phyloP scores from a whole-genome alignment of 2,888 invertebrate species.

The Acleris holmiana region DNA sequence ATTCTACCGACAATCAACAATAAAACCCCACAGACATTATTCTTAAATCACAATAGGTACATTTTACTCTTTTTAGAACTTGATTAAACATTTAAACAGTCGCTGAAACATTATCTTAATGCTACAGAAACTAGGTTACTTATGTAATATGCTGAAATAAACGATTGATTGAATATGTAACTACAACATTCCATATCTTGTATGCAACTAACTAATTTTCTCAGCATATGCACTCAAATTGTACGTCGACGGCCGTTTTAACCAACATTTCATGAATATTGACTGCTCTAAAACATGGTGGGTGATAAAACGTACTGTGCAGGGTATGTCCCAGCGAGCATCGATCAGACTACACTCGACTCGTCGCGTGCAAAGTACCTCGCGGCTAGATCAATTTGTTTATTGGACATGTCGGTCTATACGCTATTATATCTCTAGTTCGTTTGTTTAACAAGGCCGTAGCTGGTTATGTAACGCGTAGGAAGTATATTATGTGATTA shows the following conservation, averaged over 20 bases:
- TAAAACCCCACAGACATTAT: too few relatives aligned
- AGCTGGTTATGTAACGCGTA: not conserved
- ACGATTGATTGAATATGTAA: too few relatives aligned
- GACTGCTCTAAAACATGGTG: not conserved
- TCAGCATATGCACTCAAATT: not conserved
- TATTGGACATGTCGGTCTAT: conserved; percentile 28
- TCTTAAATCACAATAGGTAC: too few relatives aligned
- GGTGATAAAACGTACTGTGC: not conserved
- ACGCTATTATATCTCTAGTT: conserved; percentile 5
- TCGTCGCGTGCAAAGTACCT: conserved; percentile 30
- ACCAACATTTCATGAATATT: not conserved
- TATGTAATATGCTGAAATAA: too few relatives aligned
- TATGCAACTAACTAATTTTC: too few relatives aligned
- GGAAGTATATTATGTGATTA: too few relatives aligned
- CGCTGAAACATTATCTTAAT: too few relatives aligned
- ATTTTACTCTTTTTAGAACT: too few relatives aligned
- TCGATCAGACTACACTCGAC: conserved; percentile 25
- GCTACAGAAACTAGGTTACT: too few relatives aligned
- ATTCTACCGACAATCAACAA: too few relatives aligned
- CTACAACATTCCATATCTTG: too few relatives aligned
- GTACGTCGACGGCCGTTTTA: not conserved
- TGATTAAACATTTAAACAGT: too few relatives aligned
- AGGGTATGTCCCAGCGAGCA: not conserved
- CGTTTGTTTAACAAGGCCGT: not conserved
- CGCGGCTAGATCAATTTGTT: conserved; percentile 32